Percentiles rank a stretch among this genome's conserved stretches.
Conservation (phyloP, 2,797 vertebrate genomes). For the Notamacropus eugenii region DNA sequence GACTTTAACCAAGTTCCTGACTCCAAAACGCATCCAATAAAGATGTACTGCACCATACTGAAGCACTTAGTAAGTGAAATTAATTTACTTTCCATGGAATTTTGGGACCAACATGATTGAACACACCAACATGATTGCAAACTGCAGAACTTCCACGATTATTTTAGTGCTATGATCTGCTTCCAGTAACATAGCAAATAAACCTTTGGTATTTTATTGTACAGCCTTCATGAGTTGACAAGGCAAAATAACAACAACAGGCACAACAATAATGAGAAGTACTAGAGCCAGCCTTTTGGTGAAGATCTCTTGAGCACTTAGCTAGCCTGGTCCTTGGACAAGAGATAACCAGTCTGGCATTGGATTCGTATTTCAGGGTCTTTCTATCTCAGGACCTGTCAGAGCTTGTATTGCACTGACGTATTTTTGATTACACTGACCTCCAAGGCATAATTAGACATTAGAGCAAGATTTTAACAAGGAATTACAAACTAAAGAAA, state of each 20-base stretch:
- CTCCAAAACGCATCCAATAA: neutral
- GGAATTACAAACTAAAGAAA: neutral
- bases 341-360: neutral
- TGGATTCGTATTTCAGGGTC: neutral
- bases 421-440: neutral
- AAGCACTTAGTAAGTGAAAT: conserved; percentile 35
- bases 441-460: neutral
- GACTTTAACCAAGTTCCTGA: neutral
- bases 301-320: neutral
- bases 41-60: neutral
- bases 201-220: too few species aligned
- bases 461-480: neutral
- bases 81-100: neutral
- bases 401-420: neutral
- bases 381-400: neutral
- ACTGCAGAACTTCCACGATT: neutral
- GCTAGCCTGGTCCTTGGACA: neutral
- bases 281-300: too few species aligned
- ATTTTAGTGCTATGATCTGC: too few species aligned
- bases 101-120: neutral
- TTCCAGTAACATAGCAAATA: too few species aligned
- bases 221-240: neutral
- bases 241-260: neutral
- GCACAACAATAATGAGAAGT: too few species aligned
- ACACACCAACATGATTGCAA: neutral